Percentiles rank a stretch among this genome's conserved stretches.
Conservation (phyloP, 2,797 vertebrate genomes). For the Danio aesculapii region DNA sequence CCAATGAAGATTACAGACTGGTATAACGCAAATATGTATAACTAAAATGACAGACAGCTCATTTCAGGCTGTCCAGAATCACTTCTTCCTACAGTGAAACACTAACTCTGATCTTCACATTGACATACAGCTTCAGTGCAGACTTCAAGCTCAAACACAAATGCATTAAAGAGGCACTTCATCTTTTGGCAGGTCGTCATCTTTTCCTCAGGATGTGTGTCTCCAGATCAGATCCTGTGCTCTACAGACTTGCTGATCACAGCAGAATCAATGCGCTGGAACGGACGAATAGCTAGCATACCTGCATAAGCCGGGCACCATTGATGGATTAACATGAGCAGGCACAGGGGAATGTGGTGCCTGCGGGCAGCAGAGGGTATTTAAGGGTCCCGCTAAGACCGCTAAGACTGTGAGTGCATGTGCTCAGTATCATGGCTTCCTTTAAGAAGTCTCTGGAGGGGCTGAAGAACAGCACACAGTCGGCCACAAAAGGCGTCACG, state of each 20-base stretch:
- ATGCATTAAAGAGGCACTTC: too few species aligned
- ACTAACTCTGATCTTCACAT: too few species aligned
- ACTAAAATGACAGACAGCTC: too few species aligned
- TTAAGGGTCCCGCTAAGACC: conserved; percentile 68
- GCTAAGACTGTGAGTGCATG: conserved; percentile 33
- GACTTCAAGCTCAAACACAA: too few species aligned
- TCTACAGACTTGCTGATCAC: conserved; percentile 71
- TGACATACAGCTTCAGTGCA: too few species aligned
- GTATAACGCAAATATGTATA: too few species aligned
- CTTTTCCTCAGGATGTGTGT: conserved; percentile 52
- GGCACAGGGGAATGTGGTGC: conserved; percentile 72
- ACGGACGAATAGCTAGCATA: conserved; percentile 69
- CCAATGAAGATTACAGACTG: too few species aligned
- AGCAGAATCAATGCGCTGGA: conserved; percentile 51
- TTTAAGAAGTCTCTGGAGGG: conserved; percentile 82
- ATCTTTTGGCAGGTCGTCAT: background rate
- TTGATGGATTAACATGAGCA: conserved; percentile 72
- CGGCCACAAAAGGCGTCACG: conserved; percentile 73
- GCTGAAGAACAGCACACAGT: conserved; percentile 74
- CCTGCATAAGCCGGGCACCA: conserved; percentile 69
- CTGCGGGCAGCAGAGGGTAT: conserved; percentile 68
- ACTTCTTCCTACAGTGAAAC: too few species aligned
- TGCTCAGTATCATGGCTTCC: conserved; percentile 76
- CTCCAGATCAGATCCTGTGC: conserved; percentile 28
- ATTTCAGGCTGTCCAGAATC: too few species aligned